Evolutionary conservation across 2,797 vertebrate genomes (phyloP), one percentile per base, ranked within the genome.

Genomic region (Fratercula arctica): DNA sequence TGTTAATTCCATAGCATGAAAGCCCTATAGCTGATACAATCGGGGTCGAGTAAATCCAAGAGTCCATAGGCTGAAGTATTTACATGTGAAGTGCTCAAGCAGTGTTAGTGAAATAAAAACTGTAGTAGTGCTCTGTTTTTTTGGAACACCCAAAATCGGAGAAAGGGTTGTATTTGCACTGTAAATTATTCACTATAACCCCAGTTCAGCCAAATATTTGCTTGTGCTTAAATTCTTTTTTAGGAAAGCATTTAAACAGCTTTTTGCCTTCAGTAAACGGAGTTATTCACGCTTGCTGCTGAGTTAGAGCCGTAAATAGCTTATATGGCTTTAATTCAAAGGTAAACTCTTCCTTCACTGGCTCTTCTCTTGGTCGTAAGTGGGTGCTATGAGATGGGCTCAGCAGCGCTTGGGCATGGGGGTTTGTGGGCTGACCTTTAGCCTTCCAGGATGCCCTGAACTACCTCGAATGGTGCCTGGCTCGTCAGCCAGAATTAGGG

Each of bases 121-220:
- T 64, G 41, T 13, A 18, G 33, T 24, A 12, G 24, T 13, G 31
- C 72, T 90, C 28, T 43, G 25, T 17, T 48, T 72, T 59, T 54
- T 60, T 61, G 23, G 28, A 82, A 19, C 8, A 7, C 15, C 13
- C 7, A 16, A 4, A 82, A 54, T 19, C 41, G 14, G n/a, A 54
- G 59, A 15, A 67, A 60, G 45, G 14, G 21, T 60, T 74, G 56
- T 63, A 17, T 85, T 93, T 94, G 83, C 61, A 17, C 50, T 78
- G 13, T 19, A 18, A 78, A 37, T 88, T 60, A 87, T 43, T 92
- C 63, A n/a, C 25, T 54, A 1, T 43, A 64, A 75, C 37, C 76
- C 15, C 35, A 35, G 37, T 66, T 35, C 74, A 73, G 67, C 41
- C 67, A 95, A 92, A 72, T 93, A 91, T 89, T 95, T 94, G 66